Evolutionary conservation across 2,888 invertebrate species (phyloP).

Genomic region (Aleiodes leptofemur): DNA sequence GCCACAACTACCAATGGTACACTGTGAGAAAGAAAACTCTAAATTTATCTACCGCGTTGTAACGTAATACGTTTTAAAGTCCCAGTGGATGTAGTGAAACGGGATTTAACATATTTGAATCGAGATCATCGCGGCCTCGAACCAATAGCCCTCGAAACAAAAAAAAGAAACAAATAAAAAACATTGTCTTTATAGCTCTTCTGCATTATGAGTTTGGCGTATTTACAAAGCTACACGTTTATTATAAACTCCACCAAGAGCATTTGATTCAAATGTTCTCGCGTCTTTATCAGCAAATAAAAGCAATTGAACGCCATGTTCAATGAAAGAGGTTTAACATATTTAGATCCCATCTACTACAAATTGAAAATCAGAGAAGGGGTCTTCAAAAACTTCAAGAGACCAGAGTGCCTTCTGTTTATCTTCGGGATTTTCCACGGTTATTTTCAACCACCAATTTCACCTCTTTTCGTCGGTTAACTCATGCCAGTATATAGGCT

Average conservation of each 20-base stretch:
- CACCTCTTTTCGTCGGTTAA: conserved; percentile 37
- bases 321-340: background rate
- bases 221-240: no score
- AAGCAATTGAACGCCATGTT: no score
- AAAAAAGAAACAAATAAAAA: background rate
- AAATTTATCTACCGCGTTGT: conserved; percentile 72
- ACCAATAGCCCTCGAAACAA: conserved; percentile 43
- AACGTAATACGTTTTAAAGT: conserved; percentile 68
- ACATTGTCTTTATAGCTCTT: background rate
- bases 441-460: conserved; percentile 57
- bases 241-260: no score
- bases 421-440: conserved; percentile 56
- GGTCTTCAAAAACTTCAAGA: conserved; percentile 15
- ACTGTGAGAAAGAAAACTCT: conserved; percentile 71
- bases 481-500: conserved; percentile 15
- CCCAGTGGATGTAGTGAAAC: conserved; percentile 27
- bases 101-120: conserved; percentile 48
- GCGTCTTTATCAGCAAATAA: no score
- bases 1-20: conserved; percentile 63
- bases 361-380: background rate
- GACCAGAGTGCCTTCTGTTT: conserved; percentile 44
- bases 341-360: background rate
- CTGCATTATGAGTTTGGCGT: no score
- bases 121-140: conserved; percentile 55
- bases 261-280: no score